phyloP scores from a whole-genome alignment of 2,888 invertebrate genomes.

The Anoncus sp. region DNA sequence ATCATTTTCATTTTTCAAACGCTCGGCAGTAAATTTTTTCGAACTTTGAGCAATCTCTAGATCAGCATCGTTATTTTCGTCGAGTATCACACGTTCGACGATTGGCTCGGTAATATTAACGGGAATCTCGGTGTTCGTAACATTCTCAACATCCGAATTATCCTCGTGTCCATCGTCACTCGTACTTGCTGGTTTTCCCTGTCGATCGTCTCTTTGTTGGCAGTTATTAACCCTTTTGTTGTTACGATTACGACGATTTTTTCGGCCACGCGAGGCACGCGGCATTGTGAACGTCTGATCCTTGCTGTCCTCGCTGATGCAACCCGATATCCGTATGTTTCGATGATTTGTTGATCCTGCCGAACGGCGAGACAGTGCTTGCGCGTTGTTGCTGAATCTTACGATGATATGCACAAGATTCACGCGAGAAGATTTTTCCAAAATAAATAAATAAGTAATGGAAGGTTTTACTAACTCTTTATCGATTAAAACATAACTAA shows the following conservation, averaged over 20 bases:
- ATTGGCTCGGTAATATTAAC: neutral
- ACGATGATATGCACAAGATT: conserved; percentile 50
- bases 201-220: conserved; percentile 35
- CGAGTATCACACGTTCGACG: conserved; percentile 14
- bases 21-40: neutral
- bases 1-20: neutral
- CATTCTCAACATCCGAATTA: conserved; percentile 34
- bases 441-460: neutral
- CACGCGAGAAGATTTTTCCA: conserved; percentile 29
- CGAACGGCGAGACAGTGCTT: conserved; percentile 56
- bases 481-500: neutral
- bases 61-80: conserved; percentile 31
- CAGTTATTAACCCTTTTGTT: conserved; percentile 49
- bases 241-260: conserved; percentile 74
- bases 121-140: conserved; percentile 7
- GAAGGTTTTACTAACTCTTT: neutral
- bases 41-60: neutral
- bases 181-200: conserved; percentile 28
- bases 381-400: conserved; percentile 58
- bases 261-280: conserved; percentile 74
- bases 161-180: conserved; percentile 53
- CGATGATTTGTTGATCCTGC: conserved; percentile 51
- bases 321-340: conserved; percentile 60
- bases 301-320: conserved; percentile 69
- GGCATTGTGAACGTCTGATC: conserved; percentile 71